Percentiles rank a stretch among this genome's conserved stretches.
Conservation (phyloP, 1,140 invertebrate species). For the Daktulosphaira vitifoliae region DNA sequence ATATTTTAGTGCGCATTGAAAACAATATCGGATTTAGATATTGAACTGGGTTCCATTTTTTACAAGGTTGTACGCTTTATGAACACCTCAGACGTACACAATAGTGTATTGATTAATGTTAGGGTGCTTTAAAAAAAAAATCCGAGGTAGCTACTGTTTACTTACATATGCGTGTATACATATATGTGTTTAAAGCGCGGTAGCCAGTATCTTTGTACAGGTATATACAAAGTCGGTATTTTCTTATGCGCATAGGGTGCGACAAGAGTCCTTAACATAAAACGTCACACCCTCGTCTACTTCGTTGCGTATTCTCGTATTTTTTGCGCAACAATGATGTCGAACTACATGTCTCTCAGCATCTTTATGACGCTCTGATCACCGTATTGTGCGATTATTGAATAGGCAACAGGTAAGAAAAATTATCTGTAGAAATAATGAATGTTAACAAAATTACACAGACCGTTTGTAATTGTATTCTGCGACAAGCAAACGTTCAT, state of each 20-base stretch:
- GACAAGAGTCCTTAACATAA: too few relatives aligned
- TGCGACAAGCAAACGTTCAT: too few relatives aligned
- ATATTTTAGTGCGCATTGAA: too few relatives aligned
- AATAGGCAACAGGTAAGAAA: too few relatives aligned
- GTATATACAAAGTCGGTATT: constrained; percentile 4
- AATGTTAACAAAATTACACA: too few relatives aligned
- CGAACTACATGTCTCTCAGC: too few relatives aligned
- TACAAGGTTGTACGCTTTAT: not conserved
- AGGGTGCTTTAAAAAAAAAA: constrained; percentile 18
- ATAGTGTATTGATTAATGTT: constrained; percentile 30
- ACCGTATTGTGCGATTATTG: too few relatives aligned
- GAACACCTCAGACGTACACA: constrained; percentile 11
- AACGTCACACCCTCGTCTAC: not conserved
- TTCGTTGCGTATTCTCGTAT: not conserved
- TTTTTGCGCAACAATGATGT: not conserved
- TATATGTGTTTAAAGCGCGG: constrained; percentile 30
- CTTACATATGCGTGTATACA: not conserved
- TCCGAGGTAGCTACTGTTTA: constrained; percentile 25
- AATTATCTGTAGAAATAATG: too few relatives aligned
- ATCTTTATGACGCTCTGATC: too few relatives aligned
- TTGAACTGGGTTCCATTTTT: not conserved
- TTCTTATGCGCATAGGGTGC: constrained; percentile 15
- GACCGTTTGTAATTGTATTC: too few relatives aligned
- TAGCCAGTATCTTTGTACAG: constrained; percentile 10
- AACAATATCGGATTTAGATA: too few relatives aligned